Conservation (phyloP, 2,113 vertebrate genomes). For the Tyto alba region DNA sequence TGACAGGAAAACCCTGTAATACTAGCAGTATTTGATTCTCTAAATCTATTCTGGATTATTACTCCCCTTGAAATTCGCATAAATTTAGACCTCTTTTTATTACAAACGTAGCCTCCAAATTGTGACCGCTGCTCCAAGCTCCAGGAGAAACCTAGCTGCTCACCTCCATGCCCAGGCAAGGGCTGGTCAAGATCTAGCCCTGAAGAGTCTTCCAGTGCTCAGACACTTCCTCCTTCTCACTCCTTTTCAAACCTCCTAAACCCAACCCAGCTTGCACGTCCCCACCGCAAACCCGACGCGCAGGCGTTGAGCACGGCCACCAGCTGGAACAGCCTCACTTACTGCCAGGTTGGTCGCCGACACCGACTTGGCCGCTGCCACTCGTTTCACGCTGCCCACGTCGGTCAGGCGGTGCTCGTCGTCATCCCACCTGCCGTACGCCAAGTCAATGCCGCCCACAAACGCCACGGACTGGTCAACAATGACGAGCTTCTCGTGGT, state of each 20-base stretch:
- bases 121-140: background rate
- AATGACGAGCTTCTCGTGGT: slow-evolving; percentile 92
- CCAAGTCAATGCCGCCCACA: slow-evolving; percentile 92
- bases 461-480: slow-evolving; percentile 94
- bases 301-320: background rate
- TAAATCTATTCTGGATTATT: background rate
- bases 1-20: background rate
- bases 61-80: background rate
- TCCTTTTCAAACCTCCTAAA: background rate
- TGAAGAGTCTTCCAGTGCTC: background rate
- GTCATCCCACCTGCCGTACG: slow-evolving; percentile 96
- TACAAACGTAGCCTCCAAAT: background rate
- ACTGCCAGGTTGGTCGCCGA: slow-evolving; percentile 33
- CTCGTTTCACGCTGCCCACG: slow-evolving; percentile 87
- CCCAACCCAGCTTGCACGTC: background rate
- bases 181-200: background rate
- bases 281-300: accelerated
- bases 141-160: background rate
- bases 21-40: background rate
- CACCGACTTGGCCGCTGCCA: slow-evolving; percentile 31
- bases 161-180: background rate
- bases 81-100: background rate
- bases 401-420: slow-evolving; percentile 89
- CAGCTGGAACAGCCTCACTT: background rate
- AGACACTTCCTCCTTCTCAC: background rate